Base-by-base conservation (phyloP, 2,797 vertebrate species). In the Lophius americanus region DNA sequence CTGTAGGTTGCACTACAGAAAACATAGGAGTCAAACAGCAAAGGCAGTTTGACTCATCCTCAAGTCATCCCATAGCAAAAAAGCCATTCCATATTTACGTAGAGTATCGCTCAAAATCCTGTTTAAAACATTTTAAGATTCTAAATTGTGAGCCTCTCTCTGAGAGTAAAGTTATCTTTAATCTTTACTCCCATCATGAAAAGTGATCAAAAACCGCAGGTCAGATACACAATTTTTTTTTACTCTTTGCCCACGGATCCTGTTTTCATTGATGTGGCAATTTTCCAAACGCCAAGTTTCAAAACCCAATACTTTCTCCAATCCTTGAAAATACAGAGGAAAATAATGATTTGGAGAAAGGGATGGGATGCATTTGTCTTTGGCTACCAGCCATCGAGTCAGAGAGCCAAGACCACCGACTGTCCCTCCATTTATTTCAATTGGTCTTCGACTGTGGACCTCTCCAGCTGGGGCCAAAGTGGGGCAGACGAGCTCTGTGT, bases 361-460 rank as follows among this genome's bases (percentile, higher is more conserved):
- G 73, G 78, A 85, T 84, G 78, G 81, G 88, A 72, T 84, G 90
- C 90, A 93, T 94, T 95, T 93, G 92, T 81, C 72, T 75, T 80
- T 96, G 95, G 96, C 93, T 82, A 83, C 68, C 37, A 55, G 95
- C 96, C 96, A 95, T 59, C 58, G 86, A 91, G 95, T 94, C 89
- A 84, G 75, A 77, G 77, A 76, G 87, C 89, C 88, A 89, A 87
- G 75, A 62, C 55, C 49, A 73, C 81, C 47, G n/a, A 76, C 81
- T 71, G 77, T 73, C 83, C 70, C 77, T 83, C 71, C 33, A 59
- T 84, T 64, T 33, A 9, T 67, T 83, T 78, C 75, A 76, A 79
- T 89, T 89, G 88, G 83, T 85, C 83, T 71, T 79, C 60, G 35
- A 73, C 84, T 66, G 68, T 7, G 67, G 38, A 47, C 47, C 23